Percentiles rank a stretch among this genome's conserved stretches.
Conservation (phyloP, 2,113 vertebrate genomes). For the Istiophorus platypterus region DNA sequence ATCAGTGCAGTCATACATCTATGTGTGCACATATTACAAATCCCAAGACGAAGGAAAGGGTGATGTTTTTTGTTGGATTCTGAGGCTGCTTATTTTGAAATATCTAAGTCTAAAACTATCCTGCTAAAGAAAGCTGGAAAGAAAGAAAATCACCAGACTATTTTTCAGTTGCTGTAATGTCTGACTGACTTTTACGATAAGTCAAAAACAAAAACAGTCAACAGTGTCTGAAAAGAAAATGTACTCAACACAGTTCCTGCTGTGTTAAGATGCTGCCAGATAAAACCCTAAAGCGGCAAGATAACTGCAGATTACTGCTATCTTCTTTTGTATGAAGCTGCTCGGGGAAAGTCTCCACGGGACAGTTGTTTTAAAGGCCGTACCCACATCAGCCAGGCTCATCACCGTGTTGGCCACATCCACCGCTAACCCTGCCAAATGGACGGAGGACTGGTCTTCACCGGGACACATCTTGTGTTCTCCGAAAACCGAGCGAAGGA, state of each 20-base stretch:
- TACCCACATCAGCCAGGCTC: conserved; percentile 57
- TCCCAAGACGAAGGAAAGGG: neutral
- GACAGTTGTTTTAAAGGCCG: conserved; percentile 39
- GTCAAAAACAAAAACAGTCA: too few species aligned
- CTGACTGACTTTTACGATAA: neutral
- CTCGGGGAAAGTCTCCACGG: conserved; percentile 39
- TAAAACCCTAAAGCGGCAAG: conserved; percentile 48
- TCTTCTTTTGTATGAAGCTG: conserved; percentile 43
- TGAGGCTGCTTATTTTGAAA: neutral
- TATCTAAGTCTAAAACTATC: neutral
- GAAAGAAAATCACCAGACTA: too few species aligned
- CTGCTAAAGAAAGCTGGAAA: neutral
- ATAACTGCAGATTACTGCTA: conserved; percentile 41
- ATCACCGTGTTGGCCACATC: conserved; percentile 53
- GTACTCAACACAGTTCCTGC: conserved; percentile 29
- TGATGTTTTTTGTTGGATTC: conserved; percentile 5
- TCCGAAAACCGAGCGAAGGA: neutral
- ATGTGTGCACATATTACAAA: neutral
- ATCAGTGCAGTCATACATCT: conserved; percentile 3
- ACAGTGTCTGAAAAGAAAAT: conserved; percentile 43
- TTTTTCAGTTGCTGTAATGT: neutral
- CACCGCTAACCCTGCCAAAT: conserved; percentile 34
- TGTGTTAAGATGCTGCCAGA: conserved; percentile 30
- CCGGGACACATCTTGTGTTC: neutral
- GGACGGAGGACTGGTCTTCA: conserved; percentile 24